phyloP scores from a whole-genome alignment of 2,797 vertebrate species.

The Centroberyx gerrardi region DNA sequence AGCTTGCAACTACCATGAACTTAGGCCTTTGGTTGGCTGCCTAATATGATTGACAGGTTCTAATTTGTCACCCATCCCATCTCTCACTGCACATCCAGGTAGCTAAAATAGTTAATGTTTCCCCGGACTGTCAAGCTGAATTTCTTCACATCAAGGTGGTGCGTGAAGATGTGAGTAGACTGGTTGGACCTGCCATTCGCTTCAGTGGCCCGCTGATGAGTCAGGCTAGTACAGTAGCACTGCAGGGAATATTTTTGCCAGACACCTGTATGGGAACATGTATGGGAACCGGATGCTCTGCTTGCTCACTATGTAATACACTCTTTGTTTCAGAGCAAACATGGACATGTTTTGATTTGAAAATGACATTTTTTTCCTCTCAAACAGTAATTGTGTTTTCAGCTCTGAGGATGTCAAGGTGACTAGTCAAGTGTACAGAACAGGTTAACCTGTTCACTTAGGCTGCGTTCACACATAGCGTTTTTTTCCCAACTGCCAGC shows the following conservation, averaged over 20 bases:
- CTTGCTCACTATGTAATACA: constrained; percentile 71
- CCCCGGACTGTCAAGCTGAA: constrained; percentile 69
- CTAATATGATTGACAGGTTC: constrained; percentile 78
- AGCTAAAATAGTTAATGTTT: constrained; percentile 83
- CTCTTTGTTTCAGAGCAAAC: constrained; percentile 74
- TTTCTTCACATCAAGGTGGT: constrained; percentile 47
- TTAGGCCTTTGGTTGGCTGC: constrained; percentile 43
- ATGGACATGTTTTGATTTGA: constrained; percentile 76
- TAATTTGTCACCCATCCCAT: constrained; percentile 73
- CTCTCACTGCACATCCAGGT: constrained; percentile 54
- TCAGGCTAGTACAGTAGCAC: constrained; percentile 75
- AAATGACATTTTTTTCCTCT: constrained; percentile 64
- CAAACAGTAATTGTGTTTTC: constrained; percentile 59
- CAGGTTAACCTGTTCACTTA: background rate
- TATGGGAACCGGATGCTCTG: constrained; percentile 76
- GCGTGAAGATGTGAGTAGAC: constrained; percentile 57
- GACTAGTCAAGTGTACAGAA: constrained; percentile 54
- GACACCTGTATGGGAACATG: constrained; percentile 60
- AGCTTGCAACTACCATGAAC: constrained; percentile 47
- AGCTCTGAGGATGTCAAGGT: constrained; percentile 57
- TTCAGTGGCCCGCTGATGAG: constrained; percentile 73
- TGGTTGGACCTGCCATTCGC: constrained; percentile 55
- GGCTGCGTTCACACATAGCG: too few species aligned
- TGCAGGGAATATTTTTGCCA: constrained; percentile 71
- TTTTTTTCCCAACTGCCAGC: too few species aligned